phyloP scores from a whole-genome alignment of 2,113 vertebrate genomes.

The Tringa solitaria region DNA sequence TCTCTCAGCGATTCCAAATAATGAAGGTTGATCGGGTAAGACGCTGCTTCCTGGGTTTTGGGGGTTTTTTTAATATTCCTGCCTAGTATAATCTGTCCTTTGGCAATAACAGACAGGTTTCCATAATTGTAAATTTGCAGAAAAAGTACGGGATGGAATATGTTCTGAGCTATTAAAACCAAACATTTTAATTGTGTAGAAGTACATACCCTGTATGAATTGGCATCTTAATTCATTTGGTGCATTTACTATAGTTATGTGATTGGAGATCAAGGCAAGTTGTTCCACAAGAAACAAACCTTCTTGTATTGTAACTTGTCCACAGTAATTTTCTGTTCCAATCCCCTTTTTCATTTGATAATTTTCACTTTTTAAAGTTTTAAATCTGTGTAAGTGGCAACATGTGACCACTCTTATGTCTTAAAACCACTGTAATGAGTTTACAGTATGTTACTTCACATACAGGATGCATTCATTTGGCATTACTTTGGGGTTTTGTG shows the following conservation, averaged over 20 bases:
- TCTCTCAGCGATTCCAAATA: slow-evolving; percentile 87
- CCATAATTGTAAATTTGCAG: not conserved
- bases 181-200: not conserved
- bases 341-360: not conserved
- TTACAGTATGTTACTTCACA: not conserved
- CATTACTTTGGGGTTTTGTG: not conserved
- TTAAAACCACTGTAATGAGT: not conserved
- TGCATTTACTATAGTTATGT: not conserved
- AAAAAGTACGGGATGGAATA: not conserved
- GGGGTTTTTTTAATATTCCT: not conserved
- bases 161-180: not conserved
- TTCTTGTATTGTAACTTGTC: not conserved
- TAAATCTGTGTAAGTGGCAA: not conserved
- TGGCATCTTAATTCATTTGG: not conserved
- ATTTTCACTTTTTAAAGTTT: not conserved
- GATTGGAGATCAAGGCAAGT: not conserved
- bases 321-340: not conserved
- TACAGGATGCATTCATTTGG: not conserved
- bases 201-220: not conserved
- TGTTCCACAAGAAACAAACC: not conserved
- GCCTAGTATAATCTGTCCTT: not conserved
- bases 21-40: slow-evolving; percentile 90
- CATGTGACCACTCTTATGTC: not conserved
- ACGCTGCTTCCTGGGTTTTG: not conserved
- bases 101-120: not conserved